Evolutionary conservation across 2,888 invertebrate genomes (phyloP).

Genomic region (Dendrolimus pini): DNA sequence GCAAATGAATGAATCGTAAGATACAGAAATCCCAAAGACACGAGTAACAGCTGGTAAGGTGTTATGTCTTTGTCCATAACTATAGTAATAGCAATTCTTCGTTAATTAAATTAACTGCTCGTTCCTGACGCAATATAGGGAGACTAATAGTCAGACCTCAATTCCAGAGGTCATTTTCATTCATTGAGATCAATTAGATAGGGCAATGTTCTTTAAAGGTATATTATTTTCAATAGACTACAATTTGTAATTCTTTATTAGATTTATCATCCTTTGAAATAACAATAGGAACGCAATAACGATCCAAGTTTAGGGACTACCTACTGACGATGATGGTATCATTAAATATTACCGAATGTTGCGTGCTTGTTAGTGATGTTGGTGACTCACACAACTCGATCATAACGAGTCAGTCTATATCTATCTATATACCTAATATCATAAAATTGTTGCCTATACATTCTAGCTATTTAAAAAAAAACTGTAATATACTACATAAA

Average conservation of each 20-base stretch:
- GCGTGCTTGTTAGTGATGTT: conserved; percentile 22
- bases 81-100: conserved; percentile 23
- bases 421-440: too few species aligned
- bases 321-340: background rate
- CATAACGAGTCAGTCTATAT: conserved; percentile 20
- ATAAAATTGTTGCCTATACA: too few species aligned
- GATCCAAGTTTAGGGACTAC: too few species aligned
- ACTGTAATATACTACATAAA: too few species aligned
- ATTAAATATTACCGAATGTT: conserved; percentile 5
- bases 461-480: too few species aligned
- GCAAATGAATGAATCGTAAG: too few species aligned
- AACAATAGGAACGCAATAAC: too few species aligned
- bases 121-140: conserved; percentile 43
- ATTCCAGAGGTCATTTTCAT: conserved; percentile 51
- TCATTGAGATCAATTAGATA: conserved; percentile 60
- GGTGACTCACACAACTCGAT: conserved; percentile 20
- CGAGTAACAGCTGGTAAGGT: too few species aligned
- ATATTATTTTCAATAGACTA: conserved; percentile 6
- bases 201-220: conserved; percentile 9
- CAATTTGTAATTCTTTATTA: background rate
- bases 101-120: conserved; percentile 66
- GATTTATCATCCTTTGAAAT: too few species aligned
- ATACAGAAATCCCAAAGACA: too few species aligned
- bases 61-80: background rate
- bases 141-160: conserved; percentile 44